Base-by-base conservation (phyloP, 1,140 invertebrate genomes). In the Cotesia typhae region DNA sequence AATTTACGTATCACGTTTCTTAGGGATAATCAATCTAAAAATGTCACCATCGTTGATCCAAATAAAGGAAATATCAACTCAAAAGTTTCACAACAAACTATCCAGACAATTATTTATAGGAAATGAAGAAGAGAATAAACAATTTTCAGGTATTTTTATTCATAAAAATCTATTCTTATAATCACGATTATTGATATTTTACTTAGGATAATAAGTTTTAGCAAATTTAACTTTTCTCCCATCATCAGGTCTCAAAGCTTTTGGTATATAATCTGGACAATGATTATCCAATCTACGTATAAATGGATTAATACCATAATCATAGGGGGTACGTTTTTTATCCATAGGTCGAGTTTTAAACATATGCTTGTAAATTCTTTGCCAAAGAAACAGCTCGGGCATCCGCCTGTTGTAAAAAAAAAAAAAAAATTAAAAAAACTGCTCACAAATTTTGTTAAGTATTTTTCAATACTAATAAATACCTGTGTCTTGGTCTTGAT, bases 311-410 rank as follows among this genome's bases (percentile, higher is more conserved):
- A 88, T 83, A 20, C 85, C 87, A 9, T 88, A 83, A 82, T 94
- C 90, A 85, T 93, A 94, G 74, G 89, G 91, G 60, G 92, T 87
- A 28, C 88, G 84, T 78, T 87, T 91, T n/a, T 90, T 88, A 74
- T 94, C 92, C 81, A 92, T 80, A 52, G 89, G 88, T 70, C 92
- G 85, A 0, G 90, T 92, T 12, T 92, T 88, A 73, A 90, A 79
- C 76, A 91, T 83, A 52, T 93, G 90, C 80, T 93, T 92, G 78
- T 93, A 96, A 67, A 95, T 91, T 63, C 89, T 89, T 76, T 94
- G 92, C 93, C 93, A 96, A 63, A 90, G 76, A 75, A 92, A 92
- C 41, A 91, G 87, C 86, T 95, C 93, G 37, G 92, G 90, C 37
- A 84, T 9, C 55, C 89, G 77, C 47, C 88, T 87, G 12, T 64